phyloP scores from a whole-genome alignment of 2,888 invertebrate species.

The Chalcis sispes region DNA sequence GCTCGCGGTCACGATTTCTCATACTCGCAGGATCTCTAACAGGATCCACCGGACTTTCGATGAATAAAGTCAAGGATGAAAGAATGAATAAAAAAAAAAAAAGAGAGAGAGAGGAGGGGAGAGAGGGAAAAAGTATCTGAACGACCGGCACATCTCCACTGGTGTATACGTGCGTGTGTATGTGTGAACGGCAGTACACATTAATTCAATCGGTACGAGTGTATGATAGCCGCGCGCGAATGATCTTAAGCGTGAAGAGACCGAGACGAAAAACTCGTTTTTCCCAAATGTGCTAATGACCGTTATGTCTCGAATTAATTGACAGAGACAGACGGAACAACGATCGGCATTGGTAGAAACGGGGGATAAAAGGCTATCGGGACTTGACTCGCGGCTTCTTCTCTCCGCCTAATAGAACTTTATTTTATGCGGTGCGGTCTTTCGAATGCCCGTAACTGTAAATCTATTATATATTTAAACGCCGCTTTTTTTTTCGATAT shows the following conservation, averaged over 20 bases:
- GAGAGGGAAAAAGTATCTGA: too few relatives aligned
- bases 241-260: too few relatives aligned
- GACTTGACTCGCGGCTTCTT: constrained; percentile 8
- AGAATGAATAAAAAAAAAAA: not conserved
- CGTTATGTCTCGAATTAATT: constrained; percentile 51
- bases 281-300: constrained; percentile 53
- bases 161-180: too few relatives aligned
- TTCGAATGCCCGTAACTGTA: constrained; percentile 35
- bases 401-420: constrained; percentile 29
- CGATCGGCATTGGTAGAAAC: too few relatives aligned
- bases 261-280: constrained; percentile 37
- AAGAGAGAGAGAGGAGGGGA: too few relatives aligned
- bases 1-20: constrained; percentile 34
- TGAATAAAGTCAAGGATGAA: not conserved
- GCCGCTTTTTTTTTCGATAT: constrained; percentile 28
- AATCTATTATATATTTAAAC: constrained; percentile 36
- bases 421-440: constrained; percentile 20
- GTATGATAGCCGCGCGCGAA: too few relatives aligned
- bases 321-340: not conserved
- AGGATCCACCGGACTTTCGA: not conserved
- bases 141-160: too few relatives aligned
- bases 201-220: too few relatives aligned
- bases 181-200: too few relatives aligned
- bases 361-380: constrained; percentile 37
- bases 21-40: constrained; percentile 20